phyloP scores from a whole-genome alignment of 2,797 vertebrate genomes.

The Pangasius larnaudii region DNA sequence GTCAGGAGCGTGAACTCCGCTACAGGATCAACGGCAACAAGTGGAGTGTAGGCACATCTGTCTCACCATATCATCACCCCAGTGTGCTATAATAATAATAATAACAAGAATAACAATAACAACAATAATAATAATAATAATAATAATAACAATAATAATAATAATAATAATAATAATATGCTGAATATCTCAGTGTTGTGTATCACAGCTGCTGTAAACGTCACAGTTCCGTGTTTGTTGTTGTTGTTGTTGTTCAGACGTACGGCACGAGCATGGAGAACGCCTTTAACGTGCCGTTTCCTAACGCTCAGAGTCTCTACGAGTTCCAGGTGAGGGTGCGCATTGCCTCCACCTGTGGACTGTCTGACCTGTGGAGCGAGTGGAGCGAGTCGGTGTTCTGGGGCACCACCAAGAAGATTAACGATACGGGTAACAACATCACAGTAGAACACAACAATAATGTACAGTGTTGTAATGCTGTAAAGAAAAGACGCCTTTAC shows the following conservation, averaged over 20 bases:
- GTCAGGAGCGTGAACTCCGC: constrained; percentile 77
- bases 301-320: constrained; percentile 75
- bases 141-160: background rate
- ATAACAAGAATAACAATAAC: too few relatives aligned
- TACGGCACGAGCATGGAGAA: accelerated
- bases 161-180: background rate
- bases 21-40: constrained; percentile 74
- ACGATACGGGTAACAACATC: constrained; percentile 65
- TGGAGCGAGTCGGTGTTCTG: constrained; percentile 80
- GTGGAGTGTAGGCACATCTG: constrained; percentile 74
- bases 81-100: too few relatives aligned
- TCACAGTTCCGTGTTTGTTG: constrained; percentile 37
- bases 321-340: constrained; percentile 81
- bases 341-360: constrained; percentile 64
- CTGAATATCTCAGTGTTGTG: background rate
- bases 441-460: background rate
- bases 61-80: background rate
- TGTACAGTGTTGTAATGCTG: background rate
- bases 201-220: background rate
- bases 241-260: accelerated
- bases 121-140: too few relatives aligned
- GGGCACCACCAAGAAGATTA: constrained; percentile 68
- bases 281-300: constrained; percentile 65
- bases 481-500: background rate
- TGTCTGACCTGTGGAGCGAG: constrained; percentile 81